Conservation (phyloP, 2,888 invertebrate species). For the Seira musarum region DNA sequence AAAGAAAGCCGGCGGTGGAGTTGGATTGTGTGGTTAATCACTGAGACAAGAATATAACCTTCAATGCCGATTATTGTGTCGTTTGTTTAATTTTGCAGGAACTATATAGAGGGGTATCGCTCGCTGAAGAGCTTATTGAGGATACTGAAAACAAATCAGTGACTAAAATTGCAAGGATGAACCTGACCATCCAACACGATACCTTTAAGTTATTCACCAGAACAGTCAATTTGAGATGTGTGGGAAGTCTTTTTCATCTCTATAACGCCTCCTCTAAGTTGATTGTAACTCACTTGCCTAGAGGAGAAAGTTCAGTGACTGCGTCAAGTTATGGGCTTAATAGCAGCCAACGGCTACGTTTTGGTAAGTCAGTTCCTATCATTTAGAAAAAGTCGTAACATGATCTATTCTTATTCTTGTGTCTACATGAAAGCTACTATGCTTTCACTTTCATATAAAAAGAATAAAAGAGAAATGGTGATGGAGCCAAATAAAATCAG, state of each 20-base stretch:
- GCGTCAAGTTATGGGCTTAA: slow-evolving; percentile 51
- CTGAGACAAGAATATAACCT: neutral
- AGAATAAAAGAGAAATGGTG: no score
- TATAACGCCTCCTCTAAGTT: slow-evolving; percentile 50
- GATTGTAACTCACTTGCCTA: slow-evolving; percentile 48
- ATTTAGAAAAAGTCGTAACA: no score
- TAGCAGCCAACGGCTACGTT: neutral
- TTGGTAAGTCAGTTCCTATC: neutral
- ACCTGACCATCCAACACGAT: slow-evolving; percentile 47
- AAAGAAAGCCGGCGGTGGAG: no score
- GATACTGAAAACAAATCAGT: slow-evolving; percentile 43
- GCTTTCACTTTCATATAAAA: no score
- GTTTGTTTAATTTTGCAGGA: slow-evolving; percentile 17
- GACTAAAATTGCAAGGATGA: slow-evolving; percentile 37
- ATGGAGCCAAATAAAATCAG: slow-evolving; percentile 30
- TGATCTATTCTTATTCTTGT: no score
- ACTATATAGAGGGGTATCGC: slow-evolving; percentile 25
- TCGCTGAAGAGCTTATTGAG: slow-evolving; percentile 38
- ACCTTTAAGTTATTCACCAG: slow-evolving; percentile 38
- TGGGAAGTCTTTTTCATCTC: slow-evolving; percentile 51
- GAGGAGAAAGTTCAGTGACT: slow-evolving; percentile 18
- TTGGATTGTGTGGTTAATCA: slow-evolving; percentile 7
- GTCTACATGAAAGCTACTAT: no score
- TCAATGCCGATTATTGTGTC: neutral
- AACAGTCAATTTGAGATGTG: slow-evolving; percentile 58